phyloP scores from a whole-genome alignment of 2,113 vertebrate genomes.

The Erythrocebus patas region DNA sequence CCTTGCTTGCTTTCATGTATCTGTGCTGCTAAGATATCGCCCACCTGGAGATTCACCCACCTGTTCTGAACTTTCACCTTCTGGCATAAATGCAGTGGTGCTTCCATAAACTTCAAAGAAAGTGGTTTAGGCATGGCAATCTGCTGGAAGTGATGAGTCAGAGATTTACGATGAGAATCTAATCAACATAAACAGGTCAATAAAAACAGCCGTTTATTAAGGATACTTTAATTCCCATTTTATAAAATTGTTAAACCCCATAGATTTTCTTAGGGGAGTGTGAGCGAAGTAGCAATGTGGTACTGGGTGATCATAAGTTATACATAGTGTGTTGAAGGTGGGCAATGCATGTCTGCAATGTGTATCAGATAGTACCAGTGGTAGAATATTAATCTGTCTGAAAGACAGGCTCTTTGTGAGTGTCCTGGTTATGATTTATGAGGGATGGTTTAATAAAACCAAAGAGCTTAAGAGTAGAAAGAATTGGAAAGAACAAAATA shows the following conservation, averaged over 20 bases:
- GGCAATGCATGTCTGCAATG: background rate
- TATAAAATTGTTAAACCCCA: background rate
- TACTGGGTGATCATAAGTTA: fast-evolving
- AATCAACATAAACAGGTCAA: background rate
- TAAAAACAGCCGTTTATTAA: background rate
- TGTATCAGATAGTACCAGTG: background rate
- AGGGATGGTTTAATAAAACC: background rate
- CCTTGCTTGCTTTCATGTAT: too few species aligned
- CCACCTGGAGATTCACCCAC: background rate
- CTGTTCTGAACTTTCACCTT: background rate
- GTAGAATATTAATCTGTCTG: background rate
- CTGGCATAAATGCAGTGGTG: background rate
- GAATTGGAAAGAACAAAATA: background rate
- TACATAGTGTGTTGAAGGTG: background rate
- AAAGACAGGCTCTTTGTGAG: background rate
- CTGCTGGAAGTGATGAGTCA: background rate
- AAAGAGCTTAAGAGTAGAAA: background rate
- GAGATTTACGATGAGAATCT: background rate
- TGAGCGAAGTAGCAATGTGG: background rate
- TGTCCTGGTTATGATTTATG: background rate
- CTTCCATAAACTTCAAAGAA: background rate
- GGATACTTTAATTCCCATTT: background rate
- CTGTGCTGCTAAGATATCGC: background rate
- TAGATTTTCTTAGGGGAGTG: background rate
- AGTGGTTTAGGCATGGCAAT: too few species aligned